phyloP scores from a whole-genome alignment of 1,140 invertebrate species.

The Ericerus pela region DNA sequence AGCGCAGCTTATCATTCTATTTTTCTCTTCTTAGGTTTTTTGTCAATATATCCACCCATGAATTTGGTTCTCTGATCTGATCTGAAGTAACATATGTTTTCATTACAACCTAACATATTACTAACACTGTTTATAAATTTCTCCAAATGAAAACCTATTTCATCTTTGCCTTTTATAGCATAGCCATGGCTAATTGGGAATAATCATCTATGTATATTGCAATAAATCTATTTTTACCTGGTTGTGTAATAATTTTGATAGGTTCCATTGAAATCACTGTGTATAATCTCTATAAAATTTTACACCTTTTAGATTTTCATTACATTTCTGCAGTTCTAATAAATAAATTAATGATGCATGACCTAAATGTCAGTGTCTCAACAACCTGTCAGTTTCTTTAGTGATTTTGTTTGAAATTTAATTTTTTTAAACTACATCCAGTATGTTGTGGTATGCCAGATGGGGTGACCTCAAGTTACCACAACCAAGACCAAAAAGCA shows the following conservation, averaged over 20 bases:
- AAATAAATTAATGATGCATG: background rate
- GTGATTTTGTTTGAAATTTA: too few species aligned
- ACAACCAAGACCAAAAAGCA: too few species aligned
- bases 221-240: slow-evolving; percentile 7
- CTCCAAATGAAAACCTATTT: slow-evolving; percentile 2
- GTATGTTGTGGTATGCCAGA: too few species aligned
- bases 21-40: background rate
- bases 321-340: background rate
- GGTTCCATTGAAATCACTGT: background rate
- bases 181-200: slow-evolving; percentile 4
- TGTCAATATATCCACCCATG: too few species aligned
- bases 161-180: slow-evolving; percentile 13
- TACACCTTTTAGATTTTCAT: background rate
- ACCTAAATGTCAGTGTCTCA: background rate
- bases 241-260: background rate
- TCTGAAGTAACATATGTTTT: slow-evolving; percentile 13
- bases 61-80: background rate
- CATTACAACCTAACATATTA: slow-evolving; percentile 9
- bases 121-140: slow-evolving; percentile 13
- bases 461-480: too few species aligned
- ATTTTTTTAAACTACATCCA: too few species aligned
- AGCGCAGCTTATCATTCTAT: slow-evolving; percentile 16
- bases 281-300: background rate
- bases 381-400: too few species aligned
- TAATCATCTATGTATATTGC: slow-evolving; percentile 17